phyloP scores from a whole-genome alignment of 2,797 vertebrate genomes.

The Helicolenus hilgendorfi region DNA sequence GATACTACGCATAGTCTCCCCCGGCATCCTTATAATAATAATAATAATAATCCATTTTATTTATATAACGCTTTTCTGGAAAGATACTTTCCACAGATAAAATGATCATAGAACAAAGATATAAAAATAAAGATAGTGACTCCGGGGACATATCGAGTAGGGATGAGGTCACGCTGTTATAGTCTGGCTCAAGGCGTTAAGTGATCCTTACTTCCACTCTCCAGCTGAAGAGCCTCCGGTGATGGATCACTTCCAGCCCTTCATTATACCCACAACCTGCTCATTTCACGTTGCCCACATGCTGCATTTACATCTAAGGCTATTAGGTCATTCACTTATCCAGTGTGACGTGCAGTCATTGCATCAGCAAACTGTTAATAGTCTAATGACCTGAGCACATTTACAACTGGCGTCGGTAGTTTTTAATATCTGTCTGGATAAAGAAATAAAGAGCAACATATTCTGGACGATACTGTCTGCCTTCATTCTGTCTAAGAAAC shows the following conservation, averaged over 20 bases:
- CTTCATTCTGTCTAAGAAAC: neutral
- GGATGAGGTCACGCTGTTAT: neutral
- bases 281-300: conserved; percentile 22
- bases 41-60: too few species aligned
- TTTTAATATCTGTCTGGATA: neutral
- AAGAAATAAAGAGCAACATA: neutral
- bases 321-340: conserved; percentile 1
- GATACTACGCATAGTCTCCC: too few species aligned
- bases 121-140: too few species aligned
- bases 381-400: neutral
- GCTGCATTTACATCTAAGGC: neutral
- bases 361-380: neutral
- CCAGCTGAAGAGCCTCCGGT: neutral
- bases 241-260: conserved; percentile 9
- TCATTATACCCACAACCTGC: neutral
- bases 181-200: neutral
- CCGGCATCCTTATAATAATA: too few species aligned
- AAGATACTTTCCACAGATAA: too few species aligned
- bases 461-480: neutral
- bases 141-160: too few species aligned
- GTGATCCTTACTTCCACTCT: neutral
- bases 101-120: too few species aligned
- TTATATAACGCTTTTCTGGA: too few species aligned
- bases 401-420: neutral
- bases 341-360: neutral